Evolutionary conservation across 2,797 vertebrate species (phyloP), one percentile per base, ranked within the genome.

Genomic region (Danio choprae): DNA sequence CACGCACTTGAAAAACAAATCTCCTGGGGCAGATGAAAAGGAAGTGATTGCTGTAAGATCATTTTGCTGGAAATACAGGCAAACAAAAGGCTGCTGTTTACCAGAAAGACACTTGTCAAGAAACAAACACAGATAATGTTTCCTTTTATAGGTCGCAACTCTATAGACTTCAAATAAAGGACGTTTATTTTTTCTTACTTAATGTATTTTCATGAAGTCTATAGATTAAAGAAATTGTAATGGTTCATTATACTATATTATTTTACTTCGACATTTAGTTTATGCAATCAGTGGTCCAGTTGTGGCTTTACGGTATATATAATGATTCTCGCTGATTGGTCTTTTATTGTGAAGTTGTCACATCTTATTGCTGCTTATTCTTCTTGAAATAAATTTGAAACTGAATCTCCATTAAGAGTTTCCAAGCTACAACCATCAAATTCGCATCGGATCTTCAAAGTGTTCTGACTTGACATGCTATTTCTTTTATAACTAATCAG

Each of bases 21-120:
- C 90, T 90, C 85, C 74, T 88, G 90, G 86, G 87, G 86, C 75
- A 84, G 60, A 81, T 83, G 87, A 88, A 88, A 92, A 90, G 88
- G 81, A 90, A 91, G 89, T 86, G 67, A 89, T 89, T 88, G 87
- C 87, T 51, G 48, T 51, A 9, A 59, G 46, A 41, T 53, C 1
- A 36, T 63, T 77, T 72, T 43, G 7, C n/a, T 43, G 70, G 7
- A 67, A 72, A 73, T 50, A 58, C 41, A 77, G 67, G 22, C 29
- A 77, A 77, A 77, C 55, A 63, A 82, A 74, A 72, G 41, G 13
- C 18, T 38, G 36, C 56, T 58, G 36, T 22, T 76, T 56, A 51
- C 51, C 60, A 16, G 20, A 22, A n/a, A 43, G 40, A 72, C 6
- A 60, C 40, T 75, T 59, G 36, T 67, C 43, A 59, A 70, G 13